phyloP scores from a whole-genome alignment of 2,113 vertebrate species.

The Vidua chalybeata region DNA sequence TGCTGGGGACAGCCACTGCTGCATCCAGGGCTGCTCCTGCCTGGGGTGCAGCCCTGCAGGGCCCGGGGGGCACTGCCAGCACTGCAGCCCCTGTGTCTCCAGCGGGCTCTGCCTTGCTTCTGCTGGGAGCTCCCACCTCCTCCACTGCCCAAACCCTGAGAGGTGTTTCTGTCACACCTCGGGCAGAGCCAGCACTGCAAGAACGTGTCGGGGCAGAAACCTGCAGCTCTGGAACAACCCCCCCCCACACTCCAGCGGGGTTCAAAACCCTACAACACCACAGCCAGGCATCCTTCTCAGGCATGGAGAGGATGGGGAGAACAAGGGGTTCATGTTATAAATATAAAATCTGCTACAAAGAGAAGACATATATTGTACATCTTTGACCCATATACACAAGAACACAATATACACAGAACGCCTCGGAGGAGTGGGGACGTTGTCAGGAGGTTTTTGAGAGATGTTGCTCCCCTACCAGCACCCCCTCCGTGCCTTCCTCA shows the following conservation, averaged over 20 bases:
- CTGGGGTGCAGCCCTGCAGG: not conserved
- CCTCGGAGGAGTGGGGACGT: slow-evolving; percentile 55
- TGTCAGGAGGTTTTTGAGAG: slow-evolving; percentile 7
- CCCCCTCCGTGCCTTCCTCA: not conserved
- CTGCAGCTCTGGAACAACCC: not conserved
- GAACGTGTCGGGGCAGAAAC: not conserved
- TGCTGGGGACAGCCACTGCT: not conserved
- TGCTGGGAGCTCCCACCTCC: not conserved
- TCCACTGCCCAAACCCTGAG: not conserved
- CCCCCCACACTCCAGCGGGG: not conserved
- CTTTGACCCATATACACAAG: slow-evolving; percentile 81
- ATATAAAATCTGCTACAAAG: slow-evolving; percentile 84
- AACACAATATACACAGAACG: slow-evolving; percentile 81
- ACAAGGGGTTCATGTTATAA: slow-evolving; percentile 66
- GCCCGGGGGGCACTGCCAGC: not conserved
- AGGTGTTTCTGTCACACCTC: not conserved
- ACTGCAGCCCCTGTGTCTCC: not conserved
- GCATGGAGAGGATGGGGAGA: not conserved
- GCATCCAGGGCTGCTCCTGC: fast-evolving
- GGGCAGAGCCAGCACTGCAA: not conserved
- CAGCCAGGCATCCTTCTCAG: slow-evolving; percentile 23
- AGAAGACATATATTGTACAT: slow-evolving; percentile 78
- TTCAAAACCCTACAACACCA: not conserved
- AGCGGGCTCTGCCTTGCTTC: not conserved
- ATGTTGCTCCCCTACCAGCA: slow-evolving; percentile 27